Evolutionary conservation across 2,888 invertebrate genomes (phyloP).

Genomic region (Ligdia adustata): DNA sequence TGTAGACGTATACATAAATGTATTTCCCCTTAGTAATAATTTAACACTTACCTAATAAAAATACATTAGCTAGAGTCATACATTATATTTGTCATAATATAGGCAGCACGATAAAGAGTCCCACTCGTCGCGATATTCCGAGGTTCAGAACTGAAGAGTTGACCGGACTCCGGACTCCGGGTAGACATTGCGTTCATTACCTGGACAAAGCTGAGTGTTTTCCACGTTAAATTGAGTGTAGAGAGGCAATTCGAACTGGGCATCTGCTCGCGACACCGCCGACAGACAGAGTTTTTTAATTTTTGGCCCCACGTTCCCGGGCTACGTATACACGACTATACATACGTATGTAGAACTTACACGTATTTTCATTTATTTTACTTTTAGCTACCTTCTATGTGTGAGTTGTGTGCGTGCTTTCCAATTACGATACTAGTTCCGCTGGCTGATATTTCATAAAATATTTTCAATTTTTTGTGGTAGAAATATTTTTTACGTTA

Average conservation of each 20-base stretch:
- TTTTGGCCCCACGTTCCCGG: conserved; percentile 62
- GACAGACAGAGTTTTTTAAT: conserved; percentile 70
- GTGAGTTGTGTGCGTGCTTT: conserved; percentile 47
- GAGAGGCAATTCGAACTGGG: conserved; percentile 74
- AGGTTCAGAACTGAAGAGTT: conserved; percentile 49
- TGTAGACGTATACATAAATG: background rate
- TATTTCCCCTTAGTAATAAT: too few species aligned
- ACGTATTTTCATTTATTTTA: conserved; percentile 49
- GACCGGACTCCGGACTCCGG: conserved; percentile 33
- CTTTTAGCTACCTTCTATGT: conserved; percentile 41
- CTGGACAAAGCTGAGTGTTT: conserved; percentile 78
- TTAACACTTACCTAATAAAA: too few species aligned
- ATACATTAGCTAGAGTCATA: too few species aligned
- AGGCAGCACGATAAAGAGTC: too few species aligned
- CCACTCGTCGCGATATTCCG: conserved; percentile 42
- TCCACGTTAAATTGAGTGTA: conserved; percentile 78
- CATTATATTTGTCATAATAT: too few species aligned
- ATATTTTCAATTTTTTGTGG: conserved; percentile 33
- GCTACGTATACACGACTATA: conserved; percentile 1
- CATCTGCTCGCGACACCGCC: conserved; percentile 73
- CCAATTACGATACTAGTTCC: conserved; percentile 50
- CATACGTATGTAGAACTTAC: conserved; percentile 16
- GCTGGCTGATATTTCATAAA: conserved; percentile 43
- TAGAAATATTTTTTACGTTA: too few species aligned
- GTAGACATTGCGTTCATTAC: conserved; percentile 64